Evolutionary conservation across 2,113 vertebrate species (phyloP).

Genomic region (Neotoma lepida): DNA sequence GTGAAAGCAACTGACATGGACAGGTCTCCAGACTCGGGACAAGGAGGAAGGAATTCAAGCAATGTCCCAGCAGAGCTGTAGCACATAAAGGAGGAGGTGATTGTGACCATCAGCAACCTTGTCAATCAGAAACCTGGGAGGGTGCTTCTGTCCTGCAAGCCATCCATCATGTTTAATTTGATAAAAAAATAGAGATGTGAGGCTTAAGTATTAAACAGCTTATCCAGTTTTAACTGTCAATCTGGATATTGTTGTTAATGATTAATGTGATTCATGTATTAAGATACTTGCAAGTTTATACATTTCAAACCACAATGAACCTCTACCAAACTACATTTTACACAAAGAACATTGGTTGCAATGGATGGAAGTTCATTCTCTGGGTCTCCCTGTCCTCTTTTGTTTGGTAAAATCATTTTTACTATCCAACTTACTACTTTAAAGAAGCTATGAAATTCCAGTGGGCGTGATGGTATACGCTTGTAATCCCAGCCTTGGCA

Average conservation of each 20-base stretch:
- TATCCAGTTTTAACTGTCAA: slow-evolving; percentile 60
- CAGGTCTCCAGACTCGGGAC: slow-evolving; percentile 11
- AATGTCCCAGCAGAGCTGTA: neutral
- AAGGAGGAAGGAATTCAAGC: neutral
- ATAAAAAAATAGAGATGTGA: slow-evolving; percentile 38
- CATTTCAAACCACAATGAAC: slow-evolving; percentile 49
- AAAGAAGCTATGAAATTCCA: neutral
- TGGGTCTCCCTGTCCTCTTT: neutral
- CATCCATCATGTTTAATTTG: slow-evolving; percentile 36
- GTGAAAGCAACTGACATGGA: neutral
- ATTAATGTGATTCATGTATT: slow-evolving; percentile 53
- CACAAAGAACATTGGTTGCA: neutral
- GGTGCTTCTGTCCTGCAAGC: neutral
- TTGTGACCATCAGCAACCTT: slow-evolving; percentile 15
- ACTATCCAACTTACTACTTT: neutral
- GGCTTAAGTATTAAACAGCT: slow-evolving; percentile 59
- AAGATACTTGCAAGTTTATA: slow-evolving; percentile 36
- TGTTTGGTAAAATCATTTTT: neutral
- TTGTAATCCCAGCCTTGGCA: neutral
- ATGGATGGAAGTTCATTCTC: neutral
- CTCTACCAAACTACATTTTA: slow-evolving; percentile 59
- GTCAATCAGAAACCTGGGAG: neutral
- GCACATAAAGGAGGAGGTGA: neutral
- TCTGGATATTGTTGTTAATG: slow-evolving; percentile 59
- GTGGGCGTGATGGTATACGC: neutral